A percentile compares a stretch with the other conserved stretches of the same genome.
These are phyloP conservation scores for Tetrao urogallus DNA, from an alignment of 2,113 vertebrate species.

Conservation along the genomic window DNA sequence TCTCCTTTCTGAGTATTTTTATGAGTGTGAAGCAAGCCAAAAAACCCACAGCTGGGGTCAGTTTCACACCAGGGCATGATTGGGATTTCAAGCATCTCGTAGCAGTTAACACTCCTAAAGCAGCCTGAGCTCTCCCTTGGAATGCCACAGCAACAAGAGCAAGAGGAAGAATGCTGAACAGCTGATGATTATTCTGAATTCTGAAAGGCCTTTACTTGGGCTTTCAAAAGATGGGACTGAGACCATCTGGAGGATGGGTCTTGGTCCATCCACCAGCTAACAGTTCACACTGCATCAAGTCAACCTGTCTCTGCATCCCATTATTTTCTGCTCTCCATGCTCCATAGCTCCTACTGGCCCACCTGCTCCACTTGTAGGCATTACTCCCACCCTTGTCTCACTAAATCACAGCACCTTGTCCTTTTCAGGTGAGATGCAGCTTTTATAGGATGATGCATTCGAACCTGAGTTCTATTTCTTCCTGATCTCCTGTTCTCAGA, in stretches of 20 bases:
- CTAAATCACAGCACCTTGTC: not conserved
- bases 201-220: not conserved
- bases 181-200: not conserved
- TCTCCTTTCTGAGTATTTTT: not conserved
- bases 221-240: not conserved
- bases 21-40: not conserved
- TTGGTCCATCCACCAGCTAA: not conserved
- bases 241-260: too few relatives aligned
- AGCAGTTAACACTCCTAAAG: not conserved
- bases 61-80: not conserved
- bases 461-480: not conserved
- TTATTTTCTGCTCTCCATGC: not conserved
- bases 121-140: not conserved
- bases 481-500: rapidly evolving
- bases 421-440: not conserved
- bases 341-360: not conserved
- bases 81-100: not conserved
- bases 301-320: not conserved
- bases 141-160: not conserved
- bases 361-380: not conserved
- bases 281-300: not conserved
- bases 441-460: not conserved
- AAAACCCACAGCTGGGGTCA: not conserved
- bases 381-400: not conserved
- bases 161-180: not conserved